These are phyloP conservation scores for Tachuris rubrigastra DNA, from an alignment of 2,113 vertebrate genomes.

Conservation along the genomic window DNA sequence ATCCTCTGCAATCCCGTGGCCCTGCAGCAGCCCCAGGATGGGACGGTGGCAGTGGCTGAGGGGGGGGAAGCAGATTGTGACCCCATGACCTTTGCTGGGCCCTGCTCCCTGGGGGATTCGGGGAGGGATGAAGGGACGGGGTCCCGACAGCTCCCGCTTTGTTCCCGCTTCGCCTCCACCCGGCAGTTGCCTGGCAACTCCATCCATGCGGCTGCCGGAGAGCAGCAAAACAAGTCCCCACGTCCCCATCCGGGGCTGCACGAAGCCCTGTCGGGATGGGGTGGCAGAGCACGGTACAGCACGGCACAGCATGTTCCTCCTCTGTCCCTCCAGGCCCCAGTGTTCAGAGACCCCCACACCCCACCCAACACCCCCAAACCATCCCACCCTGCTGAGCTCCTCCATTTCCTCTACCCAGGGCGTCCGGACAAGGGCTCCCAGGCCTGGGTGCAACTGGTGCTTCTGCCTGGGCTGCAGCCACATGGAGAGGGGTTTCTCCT, in stretches of 20 bases:
- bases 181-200: conserved; percentile 78
- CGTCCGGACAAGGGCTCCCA: fast-evolving
- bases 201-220: conserved; percentile 22
- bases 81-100: neutral
- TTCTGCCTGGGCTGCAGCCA: fast-evolving
- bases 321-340: neutral
- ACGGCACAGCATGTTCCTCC: fast-evolving
- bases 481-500: neutral
- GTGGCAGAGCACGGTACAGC: neutral
- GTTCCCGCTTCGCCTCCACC: conserved; percentile 67
- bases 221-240: neutral
- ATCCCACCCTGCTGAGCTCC: neutral
- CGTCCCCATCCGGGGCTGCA: neutral
- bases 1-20: neutral
- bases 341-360: fast-evolving
- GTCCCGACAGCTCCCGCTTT: neutral
- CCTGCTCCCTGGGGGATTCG: neutral
- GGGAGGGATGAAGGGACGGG: neutral
- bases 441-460: fast-evolving
- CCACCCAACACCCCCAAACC: neutral
- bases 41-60: fast-evolving
- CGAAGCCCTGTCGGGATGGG: neutral
- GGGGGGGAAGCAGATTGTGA: fast-evolving
- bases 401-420: fast-evolving
- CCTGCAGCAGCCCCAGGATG: fast-evolving